Percentiles rank a stretch among this genome's conserved stretches.
These are phyloP conservation scores for Todus mexicanus DNA, from an alignment of 2,797 vertebrate genomes.

Conservation along the genomic window DNA sequence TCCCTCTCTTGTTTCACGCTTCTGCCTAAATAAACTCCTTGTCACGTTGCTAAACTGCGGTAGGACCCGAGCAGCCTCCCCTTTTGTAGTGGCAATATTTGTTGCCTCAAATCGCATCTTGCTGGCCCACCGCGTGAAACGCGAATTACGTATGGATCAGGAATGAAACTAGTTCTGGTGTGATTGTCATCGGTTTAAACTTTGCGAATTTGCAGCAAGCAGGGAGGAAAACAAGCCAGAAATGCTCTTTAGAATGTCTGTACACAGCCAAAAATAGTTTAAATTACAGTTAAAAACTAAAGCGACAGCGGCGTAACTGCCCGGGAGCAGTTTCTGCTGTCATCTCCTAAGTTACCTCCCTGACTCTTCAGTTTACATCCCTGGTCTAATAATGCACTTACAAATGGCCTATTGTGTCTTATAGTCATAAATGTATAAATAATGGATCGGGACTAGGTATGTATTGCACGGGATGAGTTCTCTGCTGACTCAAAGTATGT, in stretches of 20 bases:
- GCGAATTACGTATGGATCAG: background rate
- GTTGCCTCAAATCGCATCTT: background rate
- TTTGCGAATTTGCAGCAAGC: slow-evolving; percentile 4
- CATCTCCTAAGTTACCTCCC: slow-evolving; percentile 6
- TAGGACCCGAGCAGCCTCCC: background rate
- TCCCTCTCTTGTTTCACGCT: background rate
- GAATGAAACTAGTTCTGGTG: background rate
- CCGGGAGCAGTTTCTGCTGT: background rate
- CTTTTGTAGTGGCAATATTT: background rate
- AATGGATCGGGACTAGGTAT: background rate
- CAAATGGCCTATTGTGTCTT: background rate
- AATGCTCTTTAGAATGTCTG: background rate
- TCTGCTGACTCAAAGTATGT: background rate
- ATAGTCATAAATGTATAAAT: background rate
- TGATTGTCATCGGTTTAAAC: slow-evolving; percentile 70
- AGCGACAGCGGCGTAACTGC: background rate
- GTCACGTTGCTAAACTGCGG: background rate
- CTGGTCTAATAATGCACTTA: slow-evolving; percentile 15
- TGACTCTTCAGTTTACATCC: slow-evolving; percentile 24
- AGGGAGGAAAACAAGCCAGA: slow-evolving; percentile 9
- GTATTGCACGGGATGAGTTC: slow-evolving; percentile 24
- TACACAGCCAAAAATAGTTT: slow-evolving; percentile 32
- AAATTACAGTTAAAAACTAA: slow-evolving; percentile 58
- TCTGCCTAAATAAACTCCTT: background rate
- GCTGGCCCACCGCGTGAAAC: background rate